Evolutionary conservation across 37 sponge, comb jelly and placozoan species (phyloP).

Genomic region (Aphrocallistes beatrix): DNA sequence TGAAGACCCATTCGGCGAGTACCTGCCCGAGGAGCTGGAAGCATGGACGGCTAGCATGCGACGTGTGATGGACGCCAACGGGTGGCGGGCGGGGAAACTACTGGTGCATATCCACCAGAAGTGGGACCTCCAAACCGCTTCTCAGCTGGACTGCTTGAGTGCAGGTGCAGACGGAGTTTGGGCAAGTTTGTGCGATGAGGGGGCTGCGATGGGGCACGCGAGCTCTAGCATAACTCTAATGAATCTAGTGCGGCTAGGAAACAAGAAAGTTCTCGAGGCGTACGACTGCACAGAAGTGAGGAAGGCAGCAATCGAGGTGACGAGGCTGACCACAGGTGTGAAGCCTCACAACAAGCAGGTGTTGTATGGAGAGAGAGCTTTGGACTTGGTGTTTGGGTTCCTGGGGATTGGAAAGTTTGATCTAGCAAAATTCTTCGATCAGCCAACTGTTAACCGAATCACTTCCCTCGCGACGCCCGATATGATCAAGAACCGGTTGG

Average conservation of each 20-base stretch:
- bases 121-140: conserved; percentile 57
- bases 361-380: conserved; percentile 57
- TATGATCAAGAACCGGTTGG: conserved; percentile 47
- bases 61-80: conserved; percentile 45
- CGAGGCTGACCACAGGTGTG: conserved; percentile 51
- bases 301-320: conserved; percentile 51
- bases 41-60: conserved; percentile 61
- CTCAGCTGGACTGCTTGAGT: conserved; percentile 54
- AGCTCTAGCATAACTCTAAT: conserved; percentile 56
- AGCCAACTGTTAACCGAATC: conserved; percentile 39
- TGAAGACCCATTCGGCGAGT: conserved; percentile 65
- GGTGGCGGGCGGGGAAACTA: conserved; percentile 50
- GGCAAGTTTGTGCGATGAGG: conserved; percentile 73
- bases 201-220: conserved; percentile 77
- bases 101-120: conserved; percentile 65
- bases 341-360: conserved; percentile 53
- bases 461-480: conserved; percentile 52
- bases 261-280: conserved; percentile 42
- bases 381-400: conserved; percentile 59
- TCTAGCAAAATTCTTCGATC: conserved; percentile 66
- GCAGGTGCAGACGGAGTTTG: conserved; percentile 75
- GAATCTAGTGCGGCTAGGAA: conserved; percentile 70
- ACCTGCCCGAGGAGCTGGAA: conserved; percentile 58
- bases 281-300: conserved; percentile 59
- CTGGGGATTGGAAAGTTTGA: conserved; percentile 47